Conservation (phyloP, 2,113 vertebrate species). For the Pogona vitticeps region DNA sequence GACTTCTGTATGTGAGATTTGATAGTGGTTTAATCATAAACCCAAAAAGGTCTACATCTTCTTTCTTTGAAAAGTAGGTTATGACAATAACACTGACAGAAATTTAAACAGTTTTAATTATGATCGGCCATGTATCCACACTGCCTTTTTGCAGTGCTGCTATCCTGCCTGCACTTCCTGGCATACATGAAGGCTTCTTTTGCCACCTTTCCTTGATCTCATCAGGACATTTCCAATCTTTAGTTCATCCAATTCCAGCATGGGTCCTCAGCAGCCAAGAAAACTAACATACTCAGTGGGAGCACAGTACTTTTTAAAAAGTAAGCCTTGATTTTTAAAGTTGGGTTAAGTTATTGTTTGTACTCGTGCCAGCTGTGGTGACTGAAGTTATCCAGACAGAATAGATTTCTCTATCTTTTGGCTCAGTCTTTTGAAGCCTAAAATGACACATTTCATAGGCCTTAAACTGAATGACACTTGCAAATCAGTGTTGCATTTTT, state of each 20-base stretch:
- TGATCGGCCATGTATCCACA: neutral
- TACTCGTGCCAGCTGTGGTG: neutral
- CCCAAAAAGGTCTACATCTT: neutral
- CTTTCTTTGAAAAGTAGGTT: neutral
- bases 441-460: neutral
- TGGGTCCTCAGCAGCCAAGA: neutral
- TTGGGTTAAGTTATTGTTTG: neutral
- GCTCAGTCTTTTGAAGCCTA: neutral
- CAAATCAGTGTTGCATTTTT: neutral
- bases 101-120: neutral
- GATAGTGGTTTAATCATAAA: neutral
- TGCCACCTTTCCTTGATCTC: conserved; percentile 2
- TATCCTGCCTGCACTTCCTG: neutral
- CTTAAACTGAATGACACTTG: neutral
- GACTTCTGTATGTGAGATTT: neutral
- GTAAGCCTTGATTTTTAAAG: neutral
- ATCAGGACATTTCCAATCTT: neutral
- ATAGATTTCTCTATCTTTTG: neutral
- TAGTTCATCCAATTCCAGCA: neutral
- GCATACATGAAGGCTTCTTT: neutral
- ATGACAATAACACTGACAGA: neutral
- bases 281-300: neutral
- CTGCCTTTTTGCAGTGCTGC: neutral
- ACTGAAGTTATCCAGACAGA: conserved; percentile 4
- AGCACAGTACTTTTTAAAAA: neutral